Evolutionary conservation across 2,888 invertebrate genomes (phyloP), one percentile per base, ranked within the genome.

Genomic region (Disparrhopalites patrizii): DNA sequence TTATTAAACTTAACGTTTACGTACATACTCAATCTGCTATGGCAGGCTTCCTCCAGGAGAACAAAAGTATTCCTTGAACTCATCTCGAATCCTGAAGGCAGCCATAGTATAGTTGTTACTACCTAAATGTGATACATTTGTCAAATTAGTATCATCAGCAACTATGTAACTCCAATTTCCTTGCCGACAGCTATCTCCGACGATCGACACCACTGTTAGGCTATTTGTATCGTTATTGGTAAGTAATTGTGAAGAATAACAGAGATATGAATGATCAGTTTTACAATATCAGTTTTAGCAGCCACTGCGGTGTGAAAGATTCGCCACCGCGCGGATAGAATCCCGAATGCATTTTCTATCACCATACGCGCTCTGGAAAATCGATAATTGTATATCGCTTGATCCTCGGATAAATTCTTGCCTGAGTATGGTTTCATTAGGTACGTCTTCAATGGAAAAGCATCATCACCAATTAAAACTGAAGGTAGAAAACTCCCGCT

Each of bases 301-400:
- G 63, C 52, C 10, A 74, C 70, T 50, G 69, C 36, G 13, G 65
- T 70, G 31, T 68, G 61, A 50, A 73, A 68, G n/a, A 73, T 67
- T 47, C 68, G 43, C 38, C 70, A 74, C n/a, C 65, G 51, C 25
- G 52, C 68, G 40, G 68, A 67, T 20, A 74, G 61, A 62, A 73
- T 70, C 3, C 68, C 73, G 64, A 75, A 68, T 0, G 57, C 47
- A 38, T 68, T 70, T 54, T 70, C 70, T 3, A 66, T 40, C 1
- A 61, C 52, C 50, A 58, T 55, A 7, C 70, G 18, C 1, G 70
- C 68, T 25, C 70, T 60, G 1, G 62, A 68, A 3, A 65, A 43
- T 20, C 70, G 18, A 36, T 70, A 70, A 51, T 70, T 70, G 23
- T 61, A 68, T 18, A 69, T 61, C 10, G 58, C 20, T 30, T 64